Conservation (phyloP, 2,113 vertebrate genomes). For the Meriones unguiculatus region DNA sequence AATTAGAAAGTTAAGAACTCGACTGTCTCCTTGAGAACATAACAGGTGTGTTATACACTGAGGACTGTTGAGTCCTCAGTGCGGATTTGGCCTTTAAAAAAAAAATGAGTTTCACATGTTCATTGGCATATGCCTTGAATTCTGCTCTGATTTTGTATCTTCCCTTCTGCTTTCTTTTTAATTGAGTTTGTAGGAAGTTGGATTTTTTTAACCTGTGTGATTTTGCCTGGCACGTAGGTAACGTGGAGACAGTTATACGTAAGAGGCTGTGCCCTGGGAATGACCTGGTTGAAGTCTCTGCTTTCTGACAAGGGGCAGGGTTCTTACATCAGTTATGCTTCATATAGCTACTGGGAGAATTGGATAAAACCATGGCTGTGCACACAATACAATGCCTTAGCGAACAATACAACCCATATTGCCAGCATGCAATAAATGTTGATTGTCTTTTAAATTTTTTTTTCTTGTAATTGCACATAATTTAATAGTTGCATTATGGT, state of each 20-base stretch:
- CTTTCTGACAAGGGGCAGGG: not conserved
- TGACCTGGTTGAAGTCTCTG: not conserved
- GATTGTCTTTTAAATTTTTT: not conserved
- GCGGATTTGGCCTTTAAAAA: not conserved
- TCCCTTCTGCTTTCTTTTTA: constrained; percentile 31
- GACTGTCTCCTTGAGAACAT: not conserved
- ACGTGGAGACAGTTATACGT: not conserved
- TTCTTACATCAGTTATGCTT: not conserved
- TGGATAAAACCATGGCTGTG: not conserved
- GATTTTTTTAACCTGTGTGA: constrained; percentile 20
- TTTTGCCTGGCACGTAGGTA: not conserved
- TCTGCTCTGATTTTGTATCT: constrained; percentile 25
- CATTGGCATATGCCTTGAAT: constrained; percentile 40
- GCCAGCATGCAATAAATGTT: not conserved
- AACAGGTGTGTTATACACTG: not conserved
- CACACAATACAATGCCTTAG: not conserved
- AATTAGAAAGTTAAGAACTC: not conserved
- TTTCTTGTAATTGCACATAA: constrained; percentile 17
- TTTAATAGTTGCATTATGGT: constrained; percentile 44
- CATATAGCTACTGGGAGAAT: not conserved
- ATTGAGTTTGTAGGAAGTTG: constrained; percentile 28
- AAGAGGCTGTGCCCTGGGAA: not conserved
- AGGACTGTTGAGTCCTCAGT: not conserved
- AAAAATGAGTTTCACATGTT: not conserved
- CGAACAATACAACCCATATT: no score